Base-by-base conservation (phyloP, 1,140 invertebrate genomes). In the Temnothorax nylanderi region DNA sequence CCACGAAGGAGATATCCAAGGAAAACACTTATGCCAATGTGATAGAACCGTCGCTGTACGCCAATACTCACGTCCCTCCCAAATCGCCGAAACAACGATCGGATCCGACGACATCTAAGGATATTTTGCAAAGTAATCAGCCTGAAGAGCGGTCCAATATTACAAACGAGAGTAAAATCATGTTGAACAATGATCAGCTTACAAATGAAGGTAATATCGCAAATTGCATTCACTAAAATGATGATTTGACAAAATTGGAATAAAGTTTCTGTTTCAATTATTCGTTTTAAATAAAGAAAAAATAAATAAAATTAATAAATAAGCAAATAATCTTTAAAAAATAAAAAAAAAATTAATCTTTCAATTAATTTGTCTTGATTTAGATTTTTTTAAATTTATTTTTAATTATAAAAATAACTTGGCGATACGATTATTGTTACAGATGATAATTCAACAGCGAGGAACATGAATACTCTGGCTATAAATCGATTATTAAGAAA, bases 401-500 rank as follows among this genome's bases (percentile, higher is more conserved):
- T 16, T 32, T 58, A 65, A 67, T 21, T 18, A 26, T n/a, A 49
- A 11, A n/a, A 21, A n/a, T 5, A 69, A 58, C 7, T 74, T 34
- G 8, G 13, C 3, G 13, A 47, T 37, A n/a, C 13, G 5, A 21
- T 37, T 74, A 82, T 77, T 60, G 6, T 71, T 41, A 10, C 71
- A 90, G 90, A 91, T 21, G 91, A 94, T 26, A 76, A 80, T 47
- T 75, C 80, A 67, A 86, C 89, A 65, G 92, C 88, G 37, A 93
- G 93, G 47, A 95, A 95, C 85, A 95, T 96, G 93, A 95, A 96
- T 85, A 97, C 96, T 2, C 92, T 97, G 81, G 96, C 96, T 60
- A 96, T 97, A 26, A 97, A 96, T 94, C 95, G 96, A 92, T 93
- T 97, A 56, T 92, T 97, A 86, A 96, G 95, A 91, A 95, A 96